Percentiles rank a stretch among this genome's conserved stretches.
These are phyloP conservation scores for Sorex maritimensis DNA, from an alignment of 2,797 vertebrate genomes.

Conservation along the genomic window DNA sequence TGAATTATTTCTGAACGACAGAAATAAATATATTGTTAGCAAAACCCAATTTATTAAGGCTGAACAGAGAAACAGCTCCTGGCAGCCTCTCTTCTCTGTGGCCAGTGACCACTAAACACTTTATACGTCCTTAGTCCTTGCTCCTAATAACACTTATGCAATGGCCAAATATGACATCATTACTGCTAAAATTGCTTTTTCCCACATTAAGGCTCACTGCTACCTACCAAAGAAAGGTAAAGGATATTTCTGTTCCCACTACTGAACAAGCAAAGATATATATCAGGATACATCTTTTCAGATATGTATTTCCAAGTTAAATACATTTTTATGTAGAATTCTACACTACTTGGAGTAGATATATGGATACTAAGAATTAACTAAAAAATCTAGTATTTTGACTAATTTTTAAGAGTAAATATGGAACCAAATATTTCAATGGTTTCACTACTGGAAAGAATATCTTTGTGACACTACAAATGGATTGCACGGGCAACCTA, in stretches of 20 bases:
- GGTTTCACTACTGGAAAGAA: constrained; percentile 27
- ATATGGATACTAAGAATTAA: background rate
- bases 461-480: constrained; percentile 49
- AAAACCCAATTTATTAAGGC: constrained; percentile 54
- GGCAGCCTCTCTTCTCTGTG: background rate
- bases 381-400: constrained; percentile 37
- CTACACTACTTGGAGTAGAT: background rate
- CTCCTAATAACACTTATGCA: background rate
- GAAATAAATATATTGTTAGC: background rate
- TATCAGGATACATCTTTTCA: background rate
- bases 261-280: background rate
- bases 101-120: background rate
- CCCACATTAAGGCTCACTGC: background rate
- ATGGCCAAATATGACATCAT: constrained; percentile 5
- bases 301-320: constrained; percentile 40
- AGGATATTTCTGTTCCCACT: background rate
- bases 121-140: background rate
- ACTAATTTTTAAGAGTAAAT: constrained; percentile 44
- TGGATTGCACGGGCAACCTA: background rate
- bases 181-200: background rate
- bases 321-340: constrained; percentile 44
- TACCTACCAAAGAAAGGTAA: constrained; percentile 13
- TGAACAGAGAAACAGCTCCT: constrained; percentile 16
- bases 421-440: constrained; percentile 34
- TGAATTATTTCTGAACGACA: constrained; percentile 48